Base-by-base conservation (phyloP, 2,797 vertebrate species). In the Oceanodroma leucorhoa region DNA sequence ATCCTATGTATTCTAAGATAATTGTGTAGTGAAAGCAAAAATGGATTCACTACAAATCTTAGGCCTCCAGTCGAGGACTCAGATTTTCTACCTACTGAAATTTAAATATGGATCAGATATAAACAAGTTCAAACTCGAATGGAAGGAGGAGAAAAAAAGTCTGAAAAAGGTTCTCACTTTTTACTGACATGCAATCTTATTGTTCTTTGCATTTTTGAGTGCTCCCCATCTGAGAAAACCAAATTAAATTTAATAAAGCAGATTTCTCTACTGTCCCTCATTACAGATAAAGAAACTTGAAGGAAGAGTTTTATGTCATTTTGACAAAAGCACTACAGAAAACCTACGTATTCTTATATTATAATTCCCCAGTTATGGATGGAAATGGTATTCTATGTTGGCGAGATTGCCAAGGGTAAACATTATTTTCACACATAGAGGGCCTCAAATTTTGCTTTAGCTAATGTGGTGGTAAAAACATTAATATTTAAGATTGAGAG, bases 241-340 rank as follows among this genome's bases (percentile, higher is more conserved):
- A 73, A 75, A 85, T 6, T 9, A 58, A 70, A 75, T 46, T 55
- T 40, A 67, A 40, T 22, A 51, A 84, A 67, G 16, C 7, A 53
- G 19, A 70, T 43, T 71, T 43, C 20, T 57, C 29, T 58, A 21
- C 36, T 54, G 29, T 14, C 20, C 48, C 72, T 43, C 13, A n/a
- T 29, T 71, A 57, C 6, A 78, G 15, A 16, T 24, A 58, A 88
- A 34, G 24, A 71, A 81, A 65, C 0, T 1, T 0, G 0, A 82
- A 71, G 4, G 19, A 77, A 70, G 45, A n/a, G 2, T 20, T 43
- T 45, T 57, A 36, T 29, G 14, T 36, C 5, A 38, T 46, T 82
- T 48, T 82, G 24, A n/a, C 21, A 71, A 83, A 85, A 54, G 10
- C 26, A 58, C 17, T 36, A 46, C 13, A 66, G 32, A 61, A 93